Conservation (phyloP, 2,797 vertebrate species). For the Scyliorhinus canicula region DNA sequence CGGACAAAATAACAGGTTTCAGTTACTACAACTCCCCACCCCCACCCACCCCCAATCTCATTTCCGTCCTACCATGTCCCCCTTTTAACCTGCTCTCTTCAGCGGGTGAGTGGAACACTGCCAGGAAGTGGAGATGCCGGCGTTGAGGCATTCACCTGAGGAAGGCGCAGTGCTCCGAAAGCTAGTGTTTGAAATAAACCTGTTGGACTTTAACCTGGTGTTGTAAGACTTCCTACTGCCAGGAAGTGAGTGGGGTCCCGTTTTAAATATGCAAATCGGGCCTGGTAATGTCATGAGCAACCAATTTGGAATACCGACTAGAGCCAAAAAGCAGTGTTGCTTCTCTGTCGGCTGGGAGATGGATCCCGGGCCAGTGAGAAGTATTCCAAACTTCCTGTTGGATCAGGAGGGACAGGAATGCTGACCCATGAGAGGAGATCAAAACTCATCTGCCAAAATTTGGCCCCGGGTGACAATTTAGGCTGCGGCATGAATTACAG, state of each 20-base stretch:
- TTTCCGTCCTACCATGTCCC: neutral
- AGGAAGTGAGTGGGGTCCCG: neutral
- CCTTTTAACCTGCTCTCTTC: neutral
- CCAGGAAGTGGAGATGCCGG: too few relatives aligned
- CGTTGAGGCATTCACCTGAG: too few relatives aligned
- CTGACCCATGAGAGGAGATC: neutral
- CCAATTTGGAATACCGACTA: neutral
- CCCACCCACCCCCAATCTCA: neutral
- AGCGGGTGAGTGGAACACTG: neutral
- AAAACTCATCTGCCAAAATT: neutral
- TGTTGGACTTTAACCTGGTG: too few relatives aligned
- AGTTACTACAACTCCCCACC: neutral
- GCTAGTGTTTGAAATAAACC: too few relatives aligned
- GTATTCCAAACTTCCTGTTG: neutral
- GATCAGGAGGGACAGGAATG: neutral
- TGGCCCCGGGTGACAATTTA: neutral
- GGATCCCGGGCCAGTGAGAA: neutral
- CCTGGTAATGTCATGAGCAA: neutral
- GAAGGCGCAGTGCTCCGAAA: too few relatives aligned
- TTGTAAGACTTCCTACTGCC: too few relatives aligned
- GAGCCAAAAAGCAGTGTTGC: neutral
- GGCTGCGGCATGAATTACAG: neutral
- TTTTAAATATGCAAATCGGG: neutral
- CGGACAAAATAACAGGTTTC: neutral
- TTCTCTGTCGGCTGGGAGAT: neutral